Conservation (phyloP, 2,113 vertebrate species). For the Tursiops truncatus region DNA sequence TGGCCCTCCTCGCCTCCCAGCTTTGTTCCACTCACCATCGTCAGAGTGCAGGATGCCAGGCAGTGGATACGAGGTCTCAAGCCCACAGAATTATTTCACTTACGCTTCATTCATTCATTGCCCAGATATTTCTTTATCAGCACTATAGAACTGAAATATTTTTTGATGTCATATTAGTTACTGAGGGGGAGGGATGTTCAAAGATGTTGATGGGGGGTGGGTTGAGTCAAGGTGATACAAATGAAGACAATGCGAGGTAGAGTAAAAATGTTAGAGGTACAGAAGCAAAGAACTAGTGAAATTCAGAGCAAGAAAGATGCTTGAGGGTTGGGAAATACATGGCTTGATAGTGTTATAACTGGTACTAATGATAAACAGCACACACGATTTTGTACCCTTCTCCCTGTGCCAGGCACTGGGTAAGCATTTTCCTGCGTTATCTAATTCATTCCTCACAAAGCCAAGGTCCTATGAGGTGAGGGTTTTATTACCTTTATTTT, state of each 20-base stretch:
- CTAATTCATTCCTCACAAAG: neutral
- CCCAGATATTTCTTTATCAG: neutral
- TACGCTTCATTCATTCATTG: conserved; percentile 16
- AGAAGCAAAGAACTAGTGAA: neutral
- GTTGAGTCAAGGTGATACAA: conserved; percentile 39
- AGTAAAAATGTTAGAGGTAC: neutral
- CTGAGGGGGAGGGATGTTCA: neutral
- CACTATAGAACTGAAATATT: neutral
- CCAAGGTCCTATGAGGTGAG: neutral
- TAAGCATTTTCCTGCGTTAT: neutral
- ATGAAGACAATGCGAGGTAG: neutral
- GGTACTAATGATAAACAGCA: neutral
- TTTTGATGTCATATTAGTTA: neutral
- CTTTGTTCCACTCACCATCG: neutral
- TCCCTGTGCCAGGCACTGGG: neutral
- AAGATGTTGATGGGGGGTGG: neutral
- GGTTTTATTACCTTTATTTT: conserved; percentile 34
- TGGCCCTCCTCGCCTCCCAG: neutral
- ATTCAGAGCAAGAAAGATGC: neutral
- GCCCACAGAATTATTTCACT: neutral
- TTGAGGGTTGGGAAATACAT: neutral
- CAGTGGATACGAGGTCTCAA: neutral
- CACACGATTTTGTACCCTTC: neutral
- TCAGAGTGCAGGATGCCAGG: neutral
- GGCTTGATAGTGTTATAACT: neutral